These are phyloP conservation scores for Gila robusta DNA, from an alignment of 2,797 vertebrate genomes.

Conservation along the genomic window DNA sequence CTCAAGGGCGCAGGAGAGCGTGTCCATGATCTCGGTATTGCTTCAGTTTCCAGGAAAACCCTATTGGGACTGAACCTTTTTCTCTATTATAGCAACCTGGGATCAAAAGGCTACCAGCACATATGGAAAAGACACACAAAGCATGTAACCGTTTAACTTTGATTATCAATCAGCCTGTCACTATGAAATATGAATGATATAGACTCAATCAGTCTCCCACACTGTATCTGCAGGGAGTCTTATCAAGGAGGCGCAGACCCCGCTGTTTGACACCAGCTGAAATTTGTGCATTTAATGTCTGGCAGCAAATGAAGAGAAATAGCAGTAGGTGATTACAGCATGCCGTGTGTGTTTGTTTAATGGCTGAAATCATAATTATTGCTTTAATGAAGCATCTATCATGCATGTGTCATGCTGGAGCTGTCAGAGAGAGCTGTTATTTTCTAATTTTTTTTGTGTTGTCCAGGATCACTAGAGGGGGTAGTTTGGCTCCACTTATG, in stretches of 20 bases:
- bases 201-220: constrained; percentile 30
- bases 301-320: constrained; percentile 27
- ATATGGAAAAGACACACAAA: neutral
- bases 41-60: constrained; percentile 13
- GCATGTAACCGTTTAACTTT: constrained; percentile 25
- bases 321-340: constrained; percentile 47
- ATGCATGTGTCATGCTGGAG: constrained; percentile 46
- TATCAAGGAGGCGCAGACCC: constrained; percentile 51
- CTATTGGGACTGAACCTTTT: constrained; percentile 8
- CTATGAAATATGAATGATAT: constrained; percentile 44
- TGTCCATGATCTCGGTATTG: neutral
- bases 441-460: constrained; percentile 41
- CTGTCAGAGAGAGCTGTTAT: constrained; percentile 41
- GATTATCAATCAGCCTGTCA: constrained; percentile 47
- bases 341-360: constrained; percentile 50
- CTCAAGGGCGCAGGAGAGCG: neutral
- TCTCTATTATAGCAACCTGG: neutral
- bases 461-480: constrained; percentile 53
- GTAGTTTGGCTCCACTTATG: constrained; percentile 54
- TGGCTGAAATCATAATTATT: constrained; percentile 56
- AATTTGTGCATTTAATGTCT: constrained; percentile 32
- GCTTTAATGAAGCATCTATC: constrained; percentile 56
- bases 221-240: constrained; percentile 40
- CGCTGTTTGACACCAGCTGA: constrained; percentile 45
- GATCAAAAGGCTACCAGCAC: constrained; percentile 16